Conservation (phyloP, 2,888 invertebrate species). For the Cantharis lateralis region DNA sequence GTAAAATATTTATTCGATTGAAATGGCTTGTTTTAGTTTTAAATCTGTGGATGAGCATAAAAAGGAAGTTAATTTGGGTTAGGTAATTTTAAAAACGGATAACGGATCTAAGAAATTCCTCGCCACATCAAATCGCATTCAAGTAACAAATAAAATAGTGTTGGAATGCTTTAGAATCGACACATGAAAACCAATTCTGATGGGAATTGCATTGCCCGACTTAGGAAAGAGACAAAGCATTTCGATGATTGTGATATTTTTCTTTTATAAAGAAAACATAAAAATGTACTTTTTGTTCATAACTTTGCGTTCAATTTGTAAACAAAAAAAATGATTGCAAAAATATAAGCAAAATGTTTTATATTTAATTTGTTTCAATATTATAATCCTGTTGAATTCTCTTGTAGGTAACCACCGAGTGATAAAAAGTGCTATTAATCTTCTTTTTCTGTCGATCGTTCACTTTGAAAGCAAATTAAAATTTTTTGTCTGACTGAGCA, state of each 20-base stretch:
- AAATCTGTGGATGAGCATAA: background rate
- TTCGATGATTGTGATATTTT: slow-evolving; percentile 8
- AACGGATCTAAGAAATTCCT: background rate
- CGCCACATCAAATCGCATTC: slow-evolving; percentile 2
- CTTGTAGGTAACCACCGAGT: background rate
- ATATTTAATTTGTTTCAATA: background rate
- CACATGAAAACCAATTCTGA: slow-evolving; percentile 14
- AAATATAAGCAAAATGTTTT: background rate
- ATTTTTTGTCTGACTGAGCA: background rate
- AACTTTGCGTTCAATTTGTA: background rate
- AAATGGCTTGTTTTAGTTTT: no score
- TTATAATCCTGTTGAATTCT: background rate
- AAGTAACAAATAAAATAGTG: slow-evolving; percentile 11
- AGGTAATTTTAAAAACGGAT: slow-evolving; percentile 1
- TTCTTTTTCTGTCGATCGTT: background rate
- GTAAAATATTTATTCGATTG: no score
- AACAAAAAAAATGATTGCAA: background rate
- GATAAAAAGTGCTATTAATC: slow-evolving; percentile 2
- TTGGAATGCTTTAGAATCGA: slow-evolving; percentile 15
- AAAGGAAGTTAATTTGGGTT: background rate
- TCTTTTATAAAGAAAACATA: background rate
- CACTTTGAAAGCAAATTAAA: slow-evolving; percentile 3
- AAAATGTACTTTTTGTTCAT: background rate
- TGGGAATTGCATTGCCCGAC: slow-evolving; percentile 9
- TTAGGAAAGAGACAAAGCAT: slow-evolving; percentile 5